phyloP scores from a whole-genome alignment of 2,797 vertebrate genomes.

The Phalanger gymnotis region DNA sequence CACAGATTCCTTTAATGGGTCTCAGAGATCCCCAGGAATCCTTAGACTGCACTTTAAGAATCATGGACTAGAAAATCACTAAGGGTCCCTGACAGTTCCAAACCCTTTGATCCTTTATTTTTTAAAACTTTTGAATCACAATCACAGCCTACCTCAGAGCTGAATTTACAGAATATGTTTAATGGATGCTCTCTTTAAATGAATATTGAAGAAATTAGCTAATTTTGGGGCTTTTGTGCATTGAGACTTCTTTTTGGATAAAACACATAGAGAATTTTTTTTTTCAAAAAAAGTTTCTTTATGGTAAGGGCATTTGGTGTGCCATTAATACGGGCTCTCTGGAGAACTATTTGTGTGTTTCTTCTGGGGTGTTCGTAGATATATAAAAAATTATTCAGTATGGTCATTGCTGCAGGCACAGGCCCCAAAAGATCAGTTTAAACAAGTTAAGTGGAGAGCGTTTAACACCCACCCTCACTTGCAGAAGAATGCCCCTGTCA shows the following conservation, averaged over 20 bases:
- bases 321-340: background rate
- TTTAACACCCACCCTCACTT: conserved; percentile 11
- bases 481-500: conserved; percentile 34
- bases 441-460: conserved; percentile 7
- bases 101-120: background rate
- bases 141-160: background rate
- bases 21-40: background rate
- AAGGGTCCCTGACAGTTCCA: background rate
- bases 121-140: background rate
- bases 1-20: background rate
- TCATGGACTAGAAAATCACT: background rate
- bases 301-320: background rate
- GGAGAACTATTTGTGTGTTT: background rate
- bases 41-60: background rate
- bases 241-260: background rate
- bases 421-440: background rate
- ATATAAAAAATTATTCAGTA: background rate
- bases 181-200: background rate
- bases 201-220: background rate
- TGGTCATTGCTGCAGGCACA: conserved; percentile 7
- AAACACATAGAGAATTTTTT: background rate
- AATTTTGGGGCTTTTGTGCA: background rate
- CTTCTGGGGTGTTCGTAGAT: background rate
- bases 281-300: background rate
- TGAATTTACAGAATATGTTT: background rate